A percentile compares a stretch with the other conserved stretches of the same genome.
phyloP scores from a whole-genome alignment of 2,888 invertebrate genomes.

The Aporophyla nigra region DNA sequence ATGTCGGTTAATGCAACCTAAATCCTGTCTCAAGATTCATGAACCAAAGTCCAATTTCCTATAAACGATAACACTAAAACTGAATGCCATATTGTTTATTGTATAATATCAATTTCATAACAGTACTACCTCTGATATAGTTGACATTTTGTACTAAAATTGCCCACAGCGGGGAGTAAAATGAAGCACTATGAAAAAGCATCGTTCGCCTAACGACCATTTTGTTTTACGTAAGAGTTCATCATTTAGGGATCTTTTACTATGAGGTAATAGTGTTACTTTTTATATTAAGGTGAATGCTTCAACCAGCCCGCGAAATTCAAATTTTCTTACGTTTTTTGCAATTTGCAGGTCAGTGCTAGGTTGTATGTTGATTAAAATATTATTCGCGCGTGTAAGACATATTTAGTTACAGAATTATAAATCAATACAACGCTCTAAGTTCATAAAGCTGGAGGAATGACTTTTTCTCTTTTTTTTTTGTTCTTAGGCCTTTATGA shows the following conservation, averaged over 20 bases:
- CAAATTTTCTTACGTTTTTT: too few relatives aligned
- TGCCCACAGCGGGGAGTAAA: conserved; percentile 56
- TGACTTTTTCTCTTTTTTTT: too few relatives aligned
- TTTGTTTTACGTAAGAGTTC: conserved; percentile 48
- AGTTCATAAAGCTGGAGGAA: too few relatives aligned
- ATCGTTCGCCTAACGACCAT: conserved; percentile 5
- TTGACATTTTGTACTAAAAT: conserved; percentile 57
- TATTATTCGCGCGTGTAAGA: too few relatives aligned
- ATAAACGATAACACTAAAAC: conserved; percentile 33
- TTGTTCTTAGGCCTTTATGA: too few relatives aligned
- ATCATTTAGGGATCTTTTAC: conserved; percentile 28
- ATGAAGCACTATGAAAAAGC: conserved; percentile 17
- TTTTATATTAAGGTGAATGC: conserved; percentile 16
- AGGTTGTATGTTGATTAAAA: too few relatives aligned
- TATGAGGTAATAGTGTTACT: conserved; percentile 21
- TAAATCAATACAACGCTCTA: too few relatives aligned
- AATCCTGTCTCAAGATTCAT: too few relatives aligned
- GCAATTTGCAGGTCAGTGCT: too few relatives aligned
- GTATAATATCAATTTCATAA: conserved; percentile 54
- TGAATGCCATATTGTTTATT: conserved; percentile 56
- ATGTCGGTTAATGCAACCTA: too few relatives aligned
- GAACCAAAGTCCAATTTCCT: conserved; percentile 13
- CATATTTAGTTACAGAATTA: too few relatives aligned
- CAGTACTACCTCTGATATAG: conserved; percentile 28
- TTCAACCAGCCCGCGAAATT: too few relatives aligned